Evolutionary conservation across 1,140 invertebrate species (phyloP), one percentile per base, ranked within the genome.

Genomic region (Bicyclus anynana): DNA sequence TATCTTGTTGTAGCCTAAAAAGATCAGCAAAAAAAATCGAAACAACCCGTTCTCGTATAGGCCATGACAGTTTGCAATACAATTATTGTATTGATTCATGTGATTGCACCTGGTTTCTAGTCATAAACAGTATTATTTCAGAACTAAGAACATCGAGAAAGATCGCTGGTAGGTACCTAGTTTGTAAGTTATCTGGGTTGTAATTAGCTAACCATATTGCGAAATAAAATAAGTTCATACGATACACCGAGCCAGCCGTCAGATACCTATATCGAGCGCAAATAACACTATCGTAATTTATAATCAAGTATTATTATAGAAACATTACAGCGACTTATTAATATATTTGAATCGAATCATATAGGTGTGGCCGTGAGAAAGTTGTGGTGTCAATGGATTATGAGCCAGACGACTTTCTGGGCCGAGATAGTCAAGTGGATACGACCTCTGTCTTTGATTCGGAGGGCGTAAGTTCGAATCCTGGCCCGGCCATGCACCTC

Each of bases 141-240:
- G 48, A 53, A 18, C 21, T 59, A 27, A 42, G 23, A 53, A 47
- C 51, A 50, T 60, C 58, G 13, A 60, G 53, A 53, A 53, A 53
- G 50, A 44, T 40, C 29, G 27, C 2, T 29, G 4, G 26, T 44
- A 44, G 33, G 50, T 29, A 51, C 21, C 46, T 40, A 29, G 40
- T 66, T 52, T 4, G 13, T 17, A 16, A 18, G 1, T n/a, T n/a
- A 14, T 16, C 2, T 40, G 17, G 37, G 37, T 69, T 49, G 62
- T 65, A 74, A 70, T 74, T 69, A 77, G 60, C 71, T 72, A 75
- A 75, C 68, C 62, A 53, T 49, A 59, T 74, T 77, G 66, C 72
- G 67, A 63, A 72, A 72, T 65, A 54, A 62, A 69, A 62, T 49
- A 4, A 52, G 59, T 17, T 21, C 27, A 40, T 10, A 26, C 9